Evolutionary conservation across 1,140 invertebrate genomes (phyloP), one percentile per base, ranked within the genome.

Genomic region (Drosophila rufa): DNA sequence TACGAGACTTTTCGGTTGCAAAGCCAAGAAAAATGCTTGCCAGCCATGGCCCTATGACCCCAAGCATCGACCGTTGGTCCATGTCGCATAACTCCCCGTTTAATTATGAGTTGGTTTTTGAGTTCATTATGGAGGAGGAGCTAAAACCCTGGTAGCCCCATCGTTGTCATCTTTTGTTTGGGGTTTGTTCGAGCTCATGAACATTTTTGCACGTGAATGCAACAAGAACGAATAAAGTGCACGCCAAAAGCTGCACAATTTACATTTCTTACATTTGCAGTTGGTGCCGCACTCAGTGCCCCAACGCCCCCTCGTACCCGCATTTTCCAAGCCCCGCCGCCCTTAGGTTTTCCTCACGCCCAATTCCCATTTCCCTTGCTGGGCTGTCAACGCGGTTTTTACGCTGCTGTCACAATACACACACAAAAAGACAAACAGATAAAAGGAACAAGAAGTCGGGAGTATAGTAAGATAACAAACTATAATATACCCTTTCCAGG

Each of bases 101-200:
- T 87, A 87, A 87, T 89, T 87, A 87, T 89, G 77, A 87, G 68
- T 87, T 89, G 83, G 84, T 87, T 89, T 84, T 75, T 71, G 84
- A 84, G 83, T 87, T 87, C 80, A 83, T 87, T 87, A 87, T 61
- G 80, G 56, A 59, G 70, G 67, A 57, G 56, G 48, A 83, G 83
- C 76, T 46, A 55, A 55, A 25, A 33, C 36, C 43, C n/a, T n/a
- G n/a, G n/a, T n/a, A n/a, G n/a, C 17, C 22, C n/a, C 64, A 11
- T 38, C 43, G 43, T 42, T 70, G 33, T 47, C 68, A 56, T 56
- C 40, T 71, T 71, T 56, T 70, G 68, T 40, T 43, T 30, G 66
- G 53, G 67, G 55, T 67, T 69, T 48, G 38, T 43, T 68, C 69
- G 46, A 75, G 74, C 82, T 78, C 82, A 85, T 85, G 82, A 81